phyloP scores from a whole-genome alignment of 2,113 vertebrate species.

The Strigops habroptila region DNA sequence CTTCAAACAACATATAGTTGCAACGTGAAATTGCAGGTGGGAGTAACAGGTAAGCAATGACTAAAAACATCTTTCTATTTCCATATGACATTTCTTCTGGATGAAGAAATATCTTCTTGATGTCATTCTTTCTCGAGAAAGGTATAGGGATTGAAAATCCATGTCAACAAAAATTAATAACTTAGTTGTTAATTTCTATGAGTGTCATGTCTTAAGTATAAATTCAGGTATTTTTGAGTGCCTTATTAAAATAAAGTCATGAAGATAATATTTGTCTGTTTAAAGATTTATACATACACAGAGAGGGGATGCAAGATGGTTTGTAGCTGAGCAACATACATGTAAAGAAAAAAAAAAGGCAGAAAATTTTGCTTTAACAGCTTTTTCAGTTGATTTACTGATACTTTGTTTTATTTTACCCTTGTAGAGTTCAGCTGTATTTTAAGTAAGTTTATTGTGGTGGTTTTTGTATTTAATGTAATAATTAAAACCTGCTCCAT shows the following conservation, averaged over 20 bases:
- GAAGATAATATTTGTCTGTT: not conserved
- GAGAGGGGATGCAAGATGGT: not conserved
- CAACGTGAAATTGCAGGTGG: not conserved
- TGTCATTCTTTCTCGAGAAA: not conserved
- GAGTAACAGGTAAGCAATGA: not conserved
- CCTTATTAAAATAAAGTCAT: not conserved
- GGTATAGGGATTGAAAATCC: not conserved
- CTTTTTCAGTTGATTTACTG: not conserved
- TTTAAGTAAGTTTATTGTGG: not conserved
- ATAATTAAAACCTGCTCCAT: not conserved
- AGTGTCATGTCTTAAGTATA: not conserved
- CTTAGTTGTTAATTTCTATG: not conserved
- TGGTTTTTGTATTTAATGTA: not conserved
- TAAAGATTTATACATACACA: not conserved
- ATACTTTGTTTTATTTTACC: not conserved
- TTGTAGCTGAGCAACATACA: not conserved
- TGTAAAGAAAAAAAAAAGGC: not conserved
- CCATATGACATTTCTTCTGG: not conserved
- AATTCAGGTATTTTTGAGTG: not conserved
- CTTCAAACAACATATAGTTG: not conserved
- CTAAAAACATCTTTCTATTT: not conserved
- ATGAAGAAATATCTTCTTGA: not conserved
- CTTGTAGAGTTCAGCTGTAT: not conserved
- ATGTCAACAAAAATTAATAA: not conserved
- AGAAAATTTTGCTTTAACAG: not conserved